phyloP scores from a whole-genome alignment of 1,140 invertebrate species.

The Phocides pigmalion region DNA sequence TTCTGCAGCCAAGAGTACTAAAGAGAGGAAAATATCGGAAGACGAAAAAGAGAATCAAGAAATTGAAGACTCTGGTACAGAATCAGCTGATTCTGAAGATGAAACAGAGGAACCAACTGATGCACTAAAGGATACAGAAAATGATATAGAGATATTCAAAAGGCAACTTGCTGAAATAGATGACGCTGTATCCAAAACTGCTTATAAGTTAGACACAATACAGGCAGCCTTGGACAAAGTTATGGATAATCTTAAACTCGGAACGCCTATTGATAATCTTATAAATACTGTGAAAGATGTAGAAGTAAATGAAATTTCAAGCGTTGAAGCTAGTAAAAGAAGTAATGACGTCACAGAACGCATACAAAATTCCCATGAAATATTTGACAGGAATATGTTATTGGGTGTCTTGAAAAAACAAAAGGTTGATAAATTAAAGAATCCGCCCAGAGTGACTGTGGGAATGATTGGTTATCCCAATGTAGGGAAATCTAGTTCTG shows the following conservation, averaged over 20 bases:
- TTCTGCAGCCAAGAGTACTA: constrained; percentile 83
- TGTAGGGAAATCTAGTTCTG: constrained; percentile 99
- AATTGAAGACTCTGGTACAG: constrained; percentile 56
- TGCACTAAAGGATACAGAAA: constrained; percentile 71
- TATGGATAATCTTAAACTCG: constrained; percentile 62
- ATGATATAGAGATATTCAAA: constrained; percentile 74
- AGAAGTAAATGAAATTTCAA: constrained; percentile 32
- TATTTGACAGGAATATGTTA: constrained; percentile 85
- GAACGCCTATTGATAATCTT: constrained; percentile 61
- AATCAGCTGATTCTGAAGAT: constrained; percentile 50
- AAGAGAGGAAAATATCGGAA: constrained; percentile 76
- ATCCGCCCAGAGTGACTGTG: constrained; percentile 88
- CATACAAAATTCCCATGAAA: constrained; percentile 70
- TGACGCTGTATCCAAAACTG: constrained; percentile 74
- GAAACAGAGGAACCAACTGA: constrained; percentile 47
- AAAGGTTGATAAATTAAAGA: constrained; percentile 85
- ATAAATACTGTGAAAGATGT: constrained; percentile 45
- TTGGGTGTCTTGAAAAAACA: constrained; percentile 88
- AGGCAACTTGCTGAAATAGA: constrained; percentile 65
- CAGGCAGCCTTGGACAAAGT: constrained; percentile 81
- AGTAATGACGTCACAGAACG: constrained; percentile 29
- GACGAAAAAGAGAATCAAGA: constrained; percentile 45
- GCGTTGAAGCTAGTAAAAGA: constrained; percentile 7
- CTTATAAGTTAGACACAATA: constrained; percentile 78
- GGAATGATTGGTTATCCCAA: constrained; percentile 99